phyloP scores from a whole-genome alignment of 1,140 invertebrate genomes.

The Ceratosolen fusciceps region DNA sequence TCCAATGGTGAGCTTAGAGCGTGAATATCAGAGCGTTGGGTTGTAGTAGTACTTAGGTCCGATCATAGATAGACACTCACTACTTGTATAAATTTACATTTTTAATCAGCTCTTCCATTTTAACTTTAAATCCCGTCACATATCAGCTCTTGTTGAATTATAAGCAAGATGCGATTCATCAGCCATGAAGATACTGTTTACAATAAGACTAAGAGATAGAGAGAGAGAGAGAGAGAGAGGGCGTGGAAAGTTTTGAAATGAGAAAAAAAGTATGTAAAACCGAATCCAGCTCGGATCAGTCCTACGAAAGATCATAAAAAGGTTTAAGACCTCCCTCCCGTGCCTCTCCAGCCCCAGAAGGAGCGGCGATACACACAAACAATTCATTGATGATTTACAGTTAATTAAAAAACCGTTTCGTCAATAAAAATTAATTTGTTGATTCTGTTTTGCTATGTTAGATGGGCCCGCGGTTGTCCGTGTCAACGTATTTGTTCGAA shows the following conservation, averaged over 20 bases:
- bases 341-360: too few relatives aligned
- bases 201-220: too few relatives aligned
- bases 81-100: slow-evolving; percentile 4
- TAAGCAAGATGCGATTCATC: background rate
- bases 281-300: too few relatives aligned
- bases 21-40: too few relatives aligned
- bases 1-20: background rate
- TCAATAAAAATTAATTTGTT: slow-evolving; percentile 68
- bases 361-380: too few relatives aligned
- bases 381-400: slow-evolving; percentile 24
- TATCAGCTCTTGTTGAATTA: background rate
- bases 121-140: background rate
- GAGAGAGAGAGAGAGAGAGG: background rate
- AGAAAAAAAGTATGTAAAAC: background rate
- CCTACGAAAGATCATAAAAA: too few relatives aligned
- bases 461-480: slow-evolving; percentile 91
- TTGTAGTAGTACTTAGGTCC: background rate
- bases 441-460: slow-evolving; percentile 74
- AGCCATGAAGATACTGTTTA: background rate
- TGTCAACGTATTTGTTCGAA: slow-evolving; percentile 98
- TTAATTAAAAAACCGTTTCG: slow-evolving; percentile 13
- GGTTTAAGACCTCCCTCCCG: too few relatives aligned
- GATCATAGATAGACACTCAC: background rate
- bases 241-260: too few relatives aligned
- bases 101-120: background rate